phyloP scores from a whole-genome alignment of 2,888 invertebrate genomes.

The Phyllotreta cruciferae region DNA sequence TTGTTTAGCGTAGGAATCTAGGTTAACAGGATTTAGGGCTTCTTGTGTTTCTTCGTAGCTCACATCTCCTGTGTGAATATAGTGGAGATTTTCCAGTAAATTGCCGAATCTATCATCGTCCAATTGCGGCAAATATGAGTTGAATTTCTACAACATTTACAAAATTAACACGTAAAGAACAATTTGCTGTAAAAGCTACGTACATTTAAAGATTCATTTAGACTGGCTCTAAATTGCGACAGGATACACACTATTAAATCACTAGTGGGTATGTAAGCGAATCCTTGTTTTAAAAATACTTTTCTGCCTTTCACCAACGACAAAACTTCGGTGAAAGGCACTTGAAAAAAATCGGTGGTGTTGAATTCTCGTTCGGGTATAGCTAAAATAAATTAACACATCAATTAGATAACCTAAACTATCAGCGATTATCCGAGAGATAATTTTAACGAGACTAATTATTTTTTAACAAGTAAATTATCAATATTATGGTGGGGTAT shows the following conservation, averaged over 20 bases:
- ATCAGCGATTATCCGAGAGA: background rate
- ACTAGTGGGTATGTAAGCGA: conserved; percentile 83
- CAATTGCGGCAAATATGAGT: conserved; percentile 73
- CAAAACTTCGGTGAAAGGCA: conserved; percentile 78
- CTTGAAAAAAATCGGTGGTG: conserved; percentile 66
- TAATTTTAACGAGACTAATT: no score
- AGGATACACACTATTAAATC: conserved; percentile 87
- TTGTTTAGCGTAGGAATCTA: conserved; percentile 80
- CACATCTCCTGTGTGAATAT: conserved; percentile 77
- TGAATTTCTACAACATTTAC: conserved; percentile 63
- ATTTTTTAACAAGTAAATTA: no score
- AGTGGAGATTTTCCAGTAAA: conserved; percentile 79
- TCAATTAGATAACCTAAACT: background rate
- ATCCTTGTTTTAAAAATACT: conserved; percentile 81
- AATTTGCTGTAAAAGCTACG: conserved; percentile 42
- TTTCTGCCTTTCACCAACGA: conserved; percentile 82
- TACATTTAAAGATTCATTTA: conserved; percentile 75
- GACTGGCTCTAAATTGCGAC: conserved; percentile 74
- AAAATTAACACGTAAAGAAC: background rate
- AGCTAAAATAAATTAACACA: conserved; percentile 46
- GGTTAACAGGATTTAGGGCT: conserved; percentile 50
- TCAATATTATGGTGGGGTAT: no score
- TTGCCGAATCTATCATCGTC: conserved; percentile 83
- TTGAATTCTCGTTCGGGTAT: conserved; percentile 67
- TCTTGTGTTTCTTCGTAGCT: conserved; percentile 57